Evolutionary conservation across 2,797 vertebrate genomes (phyloP).

Genomic region (Myotis myotis): DNA sequence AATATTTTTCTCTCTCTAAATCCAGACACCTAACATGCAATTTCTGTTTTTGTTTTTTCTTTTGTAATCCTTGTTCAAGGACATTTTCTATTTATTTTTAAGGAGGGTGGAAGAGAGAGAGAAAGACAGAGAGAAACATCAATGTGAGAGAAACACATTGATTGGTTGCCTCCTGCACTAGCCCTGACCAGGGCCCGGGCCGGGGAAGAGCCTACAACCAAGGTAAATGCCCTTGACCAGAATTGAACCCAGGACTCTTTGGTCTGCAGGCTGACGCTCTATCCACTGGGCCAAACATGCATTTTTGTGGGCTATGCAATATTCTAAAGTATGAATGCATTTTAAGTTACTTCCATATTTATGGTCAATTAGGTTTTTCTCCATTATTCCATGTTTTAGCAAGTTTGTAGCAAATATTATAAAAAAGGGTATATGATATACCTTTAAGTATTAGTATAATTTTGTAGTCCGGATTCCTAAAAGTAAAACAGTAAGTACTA

Average conservation of each 20-base stretch:
- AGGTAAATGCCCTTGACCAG: too few species aligned
- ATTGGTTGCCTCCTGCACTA: too few species aligned
- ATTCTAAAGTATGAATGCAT: neutral
- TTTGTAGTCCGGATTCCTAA: neutral
- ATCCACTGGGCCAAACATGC: too few species aligned
- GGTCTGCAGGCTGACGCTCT: too few species aligned
- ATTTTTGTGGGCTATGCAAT: neutral
- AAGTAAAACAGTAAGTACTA: neutral
- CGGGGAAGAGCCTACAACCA: too few species aligned
- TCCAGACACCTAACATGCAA: neutral
- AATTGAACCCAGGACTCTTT: too few species aligned
- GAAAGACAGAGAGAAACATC: too few species aligned
- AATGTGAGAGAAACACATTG: too few species aligned
- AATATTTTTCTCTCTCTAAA: neutral
- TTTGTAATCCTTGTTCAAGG: too few species aligned
- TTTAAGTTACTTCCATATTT: neutral
- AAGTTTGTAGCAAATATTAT: neutral
- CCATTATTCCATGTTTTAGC: neutral
- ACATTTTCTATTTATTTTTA: too few species aligned
- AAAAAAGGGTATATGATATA: neutral
- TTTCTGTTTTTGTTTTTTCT: neutral
- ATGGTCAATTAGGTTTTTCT: neutral
- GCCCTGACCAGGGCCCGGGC: too few species aligned
- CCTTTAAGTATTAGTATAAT: neutral
- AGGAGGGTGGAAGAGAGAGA: too few species aligned